These are phyloP conservation scores for Cyclargus thomasi DNA, from an alignment of 1,140 invertebrate genomes.

Conservation along the genomic window DNA sequence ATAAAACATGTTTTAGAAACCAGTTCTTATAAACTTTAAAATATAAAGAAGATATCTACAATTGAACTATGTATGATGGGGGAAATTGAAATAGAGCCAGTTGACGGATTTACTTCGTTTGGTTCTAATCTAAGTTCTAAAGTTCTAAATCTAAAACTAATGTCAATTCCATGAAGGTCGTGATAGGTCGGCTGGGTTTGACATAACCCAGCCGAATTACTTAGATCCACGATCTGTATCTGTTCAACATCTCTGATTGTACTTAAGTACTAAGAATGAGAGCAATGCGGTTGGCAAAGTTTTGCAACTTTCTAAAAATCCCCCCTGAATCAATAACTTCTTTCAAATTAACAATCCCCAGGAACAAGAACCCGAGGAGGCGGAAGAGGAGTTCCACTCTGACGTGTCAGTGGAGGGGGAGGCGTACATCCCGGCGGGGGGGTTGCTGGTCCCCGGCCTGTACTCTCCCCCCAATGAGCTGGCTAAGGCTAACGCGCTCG, in stretches of 20 bases:
- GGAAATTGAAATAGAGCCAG: too few species aligned
- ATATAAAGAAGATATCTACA: background rate
- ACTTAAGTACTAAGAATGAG: too few species aligned
- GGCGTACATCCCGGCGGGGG: slow-evolving; percentile 63
- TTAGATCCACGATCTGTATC: too few species aligned
- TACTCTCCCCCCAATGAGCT: slow-evolving; percentile 60
- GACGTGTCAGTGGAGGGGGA: slow-evolving; percentile 57
- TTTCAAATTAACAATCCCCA: slow-evolving; percentile 20
- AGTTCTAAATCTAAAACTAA: too few species aligned
- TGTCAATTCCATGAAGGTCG: too few species aligned
- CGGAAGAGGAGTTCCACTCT: slow-evolving; percentile 55
- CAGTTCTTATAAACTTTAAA: background rate
- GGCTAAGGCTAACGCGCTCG: slow-evolving; percentile 55
- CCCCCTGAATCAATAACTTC: too few species aligned
- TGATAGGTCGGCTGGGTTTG: too few species aligned
- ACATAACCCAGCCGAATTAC: too few species aligned
- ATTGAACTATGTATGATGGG: too few species aligned
- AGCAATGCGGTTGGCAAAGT: too few species aligned
- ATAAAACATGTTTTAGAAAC: background rate
- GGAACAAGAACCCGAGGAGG: slow-evolving; percentile 44
- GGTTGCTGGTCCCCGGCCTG: slow-evolving; percentile 59
- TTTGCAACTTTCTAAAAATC: background rate
- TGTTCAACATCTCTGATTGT: too few species aligned
- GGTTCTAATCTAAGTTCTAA: too few species aligned
- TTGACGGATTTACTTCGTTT: background rate